These are phyloP conservation scores for Neuroscelio doddi DNA, from an alignment of 2,888 invertebrate species.

Conservation along the genomic window DNA sequence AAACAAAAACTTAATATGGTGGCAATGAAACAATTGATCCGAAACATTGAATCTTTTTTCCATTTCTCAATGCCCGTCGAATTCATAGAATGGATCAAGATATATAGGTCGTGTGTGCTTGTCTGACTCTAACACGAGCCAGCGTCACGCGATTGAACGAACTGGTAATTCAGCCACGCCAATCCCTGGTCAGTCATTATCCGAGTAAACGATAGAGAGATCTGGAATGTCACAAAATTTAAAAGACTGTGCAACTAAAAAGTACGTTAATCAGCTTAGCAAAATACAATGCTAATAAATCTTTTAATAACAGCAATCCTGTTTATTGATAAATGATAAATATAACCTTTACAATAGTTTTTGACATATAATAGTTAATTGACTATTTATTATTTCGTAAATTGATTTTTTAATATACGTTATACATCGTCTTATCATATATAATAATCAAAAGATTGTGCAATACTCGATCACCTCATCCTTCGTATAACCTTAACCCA, in stretches of 20 bases:
- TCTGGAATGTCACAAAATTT: constrained; percentile 37
- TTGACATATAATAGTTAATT: no score
- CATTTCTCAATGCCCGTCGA: constrained; percentile 4
- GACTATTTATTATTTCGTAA: no score
- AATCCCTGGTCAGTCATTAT: constrained; percentile 52
- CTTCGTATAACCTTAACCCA: constrained; percentile 4
- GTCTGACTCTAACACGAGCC: constrained; percentile 46
- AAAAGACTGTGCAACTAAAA: constrained; percentile 33
- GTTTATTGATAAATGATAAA: no score
- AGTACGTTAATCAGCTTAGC: constrained; percentile 3
- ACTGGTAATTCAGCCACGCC: constrained; percentile 54
- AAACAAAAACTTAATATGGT: constrained; percentile 5
- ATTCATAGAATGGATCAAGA: constrained; percentile 24
- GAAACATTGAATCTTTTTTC: constrained; percentile 5
- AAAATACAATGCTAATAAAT: background rate
- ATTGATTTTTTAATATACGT: no score
- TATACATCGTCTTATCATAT: no score
- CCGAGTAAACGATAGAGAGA: constrained; percentile 20
- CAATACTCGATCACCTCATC: background rate
- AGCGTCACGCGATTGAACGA: constrained; percentile 35
- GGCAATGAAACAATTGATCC: constrained; percentile 14
- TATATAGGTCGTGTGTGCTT: constrained; percentile 34
- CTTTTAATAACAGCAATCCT: no score
- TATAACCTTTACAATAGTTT: no score
- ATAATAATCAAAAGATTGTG: no score